These are phyloP conservation scores for Coelogynopora nodosa DNA, from an alignment of 2,888 invertebrate species.

Conservation along the genomic window DNA sequence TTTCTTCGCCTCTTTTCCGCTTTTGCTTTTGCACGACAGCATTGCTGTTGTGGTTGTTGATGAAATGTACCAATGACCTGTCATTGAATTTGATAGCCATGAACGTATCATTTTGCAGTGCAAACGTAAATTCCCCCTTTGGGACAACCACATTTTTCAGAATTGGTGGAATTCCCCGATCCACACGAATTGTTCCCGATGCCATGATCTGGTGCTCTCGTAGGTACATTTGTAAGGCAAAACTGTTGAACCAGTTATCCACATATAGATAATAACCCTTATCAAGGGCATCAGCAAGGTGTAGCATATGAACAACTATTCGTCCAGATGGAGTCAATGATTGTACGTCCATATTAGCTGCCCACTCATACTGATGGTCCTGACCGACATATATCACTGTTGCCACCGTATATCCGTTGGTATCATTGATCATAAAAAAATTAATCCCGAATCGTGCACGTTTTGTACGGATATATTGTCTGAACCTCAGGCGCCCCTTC, in stretches of 20 bases:
- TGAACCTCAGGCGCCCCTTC: too few relatives aligned
- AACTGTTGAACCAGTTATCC: constrained; percentile 32
- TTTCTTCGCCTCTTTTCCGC: background rate
- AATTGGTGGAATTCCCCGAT: background rate
- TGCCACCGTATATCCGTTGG: background rate
- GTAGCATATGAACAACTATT: background rate
- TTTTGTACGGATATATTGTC: too few relatives aligned
- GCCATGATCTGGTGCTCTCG: background rate
- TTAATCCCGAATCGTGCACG: too few relatives aligned
- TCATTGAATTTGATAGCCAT: constrained; percentile 21
- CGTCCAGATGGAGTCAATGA: background rate
- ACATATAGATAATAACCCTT: constrained; percentile 20
- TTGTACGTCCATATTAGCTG: background rate
- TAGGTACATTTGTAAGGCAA: background rate
- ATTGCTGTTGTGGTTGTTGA: constrained; percentile 16
- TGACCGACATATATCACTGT: background rate
- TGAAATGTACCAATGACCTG: constrained; percentile 14
- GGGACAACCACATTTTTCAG: background rate
- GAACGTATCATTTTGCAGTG: constrained; percentile 8
- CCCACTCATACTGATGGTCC: background rate
- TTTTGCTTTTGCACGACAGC: background rate
- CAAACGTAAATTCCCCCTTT: constrained; percentile 29
- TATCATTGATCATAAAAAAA: background rate
- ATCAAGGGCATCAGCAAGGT: too few relatives aligned
- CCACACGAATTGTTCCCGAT: background rate